Percentiles rank a stretch among this genome's conserved stretches.
phyloP scores from a whole-genome alignment of 2,797 vertebrate genomes.

The Columba guinea region DNA sequence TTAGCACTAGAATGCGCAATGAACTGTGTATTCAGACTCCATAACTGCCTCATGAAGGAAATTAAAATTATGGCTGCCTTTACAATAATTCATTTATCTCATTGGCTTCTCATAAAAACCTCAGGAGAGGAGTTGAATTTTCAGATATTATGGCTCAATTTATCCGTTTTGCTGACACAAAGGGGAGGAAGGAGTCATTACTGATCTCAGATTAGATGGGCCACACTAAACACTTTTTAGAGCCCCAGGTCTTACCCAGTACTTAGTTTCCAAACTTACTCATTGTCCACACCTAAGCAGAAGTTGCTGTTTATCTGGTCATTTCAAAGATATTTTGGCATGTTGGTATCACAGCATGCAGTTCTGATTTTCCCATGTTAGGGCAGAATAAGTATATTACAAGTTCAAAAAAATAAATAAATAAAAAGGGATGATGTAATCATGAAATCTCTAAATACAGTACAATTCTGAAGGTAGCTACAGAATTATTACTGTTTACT shows the following conservation, averaged over 20 bases:
- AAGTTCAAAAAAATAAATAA: not conserved
- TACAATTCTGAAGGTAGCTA: not conserved
- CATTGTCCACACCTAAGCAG: not conserved
- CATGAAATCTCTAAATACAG: not conserved
- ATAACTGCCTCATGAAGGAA: not conserved
- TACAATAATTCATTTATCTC: not conserved
- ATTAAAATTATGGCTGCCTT: conserved; percentile 3
- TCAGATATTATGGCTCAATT: not conserved
- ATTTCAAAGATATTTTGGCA: not conserved
- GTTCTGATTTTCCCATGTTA: not conserved
- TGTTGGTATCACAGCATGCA: not conserved
- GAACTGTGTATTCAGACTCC: not conserved
- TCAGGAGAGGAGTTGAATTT: not conserved
- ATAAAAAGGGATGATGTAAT: not conserved
- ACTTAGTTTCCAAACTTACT: not conserved
- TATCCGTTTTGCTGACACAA: not conserved
- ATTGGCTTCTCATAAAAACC: not conserved
- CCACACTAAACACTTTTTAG: not conserved
- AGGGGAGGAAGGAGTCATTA: not conserved
- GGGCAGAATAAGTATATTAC: not conserved
- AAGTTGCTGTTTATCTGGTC: not conserved
- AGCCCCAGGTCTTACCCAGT: not conserved
- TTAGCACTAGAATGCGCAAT: not conserved
- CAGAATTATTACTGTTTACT: not conserved
- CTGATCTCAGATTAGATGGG: not conserved